Base-by-base conservation (phyloP, 2,888 invertebrate species). In the Lydus trimaculatus region DNA sequence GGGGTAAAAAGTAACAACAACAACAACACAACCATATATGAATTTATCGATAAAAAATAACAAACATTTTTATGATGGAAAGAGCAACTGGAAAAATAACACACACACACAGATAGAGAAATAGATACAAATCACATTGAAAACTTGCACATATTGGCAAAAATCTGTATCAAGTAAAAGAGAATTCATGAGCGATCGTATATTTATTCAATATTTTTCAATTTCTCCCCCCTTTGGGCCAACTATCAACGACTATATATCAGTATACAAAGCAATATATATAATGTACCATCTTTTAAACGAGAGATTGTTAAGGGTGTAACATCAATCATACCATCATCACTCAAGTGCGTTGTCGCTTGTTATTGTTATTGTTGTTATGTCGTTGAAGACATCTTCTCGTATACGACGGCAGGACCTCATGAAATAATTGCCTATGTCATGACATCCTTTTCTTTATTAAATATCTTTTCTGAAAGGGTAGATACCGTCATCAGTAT, bases 191-290 rank as follows among this genome's bases (percentile, higher is more conserved):
- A 77, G 73, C 80, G 78, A 80, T 80, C 80, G 79, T 80, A 82
- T 81, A 83, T 82, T 82, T 82, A 81, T 81, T 80, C 80, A 76
- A 79, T 78, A 80, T 82, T 82, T 56, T 82, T 80, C 80, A 82
- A 82, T 82, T 81, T 81, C 79, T 79, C 78, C 70, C 72, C 75
- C 76, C 73, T 72, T 72, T n/a, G n/a, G 73, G 78, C 74, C 73
- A 67, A 73, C 74, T 78, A 77, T 78, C 78, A 74, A 75, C 74
- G 76, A 79, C n/a, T n/a, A 81, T 80, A 80, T 78, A 79, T 80
- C 77, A 74, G 71, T 76, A 75, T 77, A 77, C 76, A 80, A 81
- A 80, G 79, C 80, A 78, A 81, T 80, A 79, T 79, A 79, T 80
- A 79, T 80, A 78, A 81, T 78, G 76, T 76, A 80, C 78, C 56